Evolutionary conservation across 2,113 vertebrate species (phyloP), one percentile per base, ranked within the genome.

Genomic region (Podarcis raffonei): DNA sequence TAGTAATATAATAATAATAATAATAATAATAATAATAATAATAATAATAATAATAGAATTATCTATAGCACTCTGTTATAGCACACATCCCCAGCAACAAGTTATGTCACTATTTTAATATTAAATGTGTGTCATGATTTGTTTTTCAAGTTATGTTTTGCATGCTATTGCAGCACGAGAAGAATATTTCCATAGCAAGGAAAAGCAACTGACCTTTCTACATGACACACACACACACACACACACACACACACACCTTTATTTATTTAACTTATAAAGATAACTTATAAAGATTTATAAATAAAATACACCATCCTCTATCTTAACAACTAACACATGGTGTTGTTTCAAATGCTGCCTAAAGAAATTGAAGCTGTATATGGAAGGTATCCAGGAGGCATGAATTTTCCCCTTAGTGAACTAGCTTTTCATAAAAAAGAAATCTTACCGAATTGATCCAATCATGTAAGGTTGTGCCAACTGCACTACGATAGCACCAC

Each of bases 391-490:
- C 87, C 18, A 78, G 76, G 3, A 53, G 6, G 48, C 35, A 77
- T 83, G 18, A 88, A 90, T 59, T 65, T 59, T 65, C 71, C 88
- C 65, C 48, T 11, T 53, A 66, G 2, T 85, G 80, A n/a, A 37
- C 23, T 87, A 83, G 85, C 83, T 81, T 79, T 48, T 90, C 72
- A 91, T 90, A 94, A 95, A 88, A 1, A 93, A 95, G 84, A 2
- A 85, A 94, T 85, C 65, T 96, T 95, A 98, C 99, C 98, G 97
- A 93, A 99, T 96, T 0, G 98, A 99, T 7, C 97, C 96, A 2
- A 99, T 97, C 96, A 98, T 97, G 96, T 98, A 99, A 0, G 99
- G 99, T 94, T 99, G 99, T 32, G 99, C 98, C 48, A 99, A 97
- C 91, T 99, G 99, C 77, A 99, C 98, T 82, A 99, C 98, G 57